Conservation (phyloP, 2,797 vertebrate genomes). For the Brachyrhaphis roseni region DNA sequence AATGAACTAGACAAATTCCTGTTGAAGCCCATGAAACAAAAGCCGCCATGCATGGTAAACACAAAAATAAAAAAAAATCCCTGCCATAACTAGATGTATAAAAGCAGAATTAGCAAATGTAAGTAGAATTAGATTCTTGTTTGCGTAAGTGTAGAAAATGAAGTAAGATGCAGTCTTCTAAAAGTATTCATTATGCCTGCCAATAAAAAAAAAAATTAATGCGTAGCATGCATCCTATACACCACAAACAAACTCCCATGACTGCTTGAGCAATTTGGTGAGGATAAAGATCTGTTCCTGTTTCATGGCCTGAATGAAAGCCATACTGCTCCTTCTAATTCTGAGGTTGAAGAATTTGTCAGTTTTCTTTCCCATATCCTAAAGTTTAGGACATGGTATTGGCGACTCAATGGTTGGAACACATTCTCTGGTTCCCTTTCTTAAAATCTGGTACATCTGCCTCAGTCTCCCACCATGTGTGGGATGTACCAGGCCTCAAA, state of each 20-base stretch:
- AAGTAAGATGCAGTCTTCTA: neutral
- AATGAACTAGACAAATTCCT: constrained; percentile 58
- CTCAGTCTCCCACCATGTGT: neutral
- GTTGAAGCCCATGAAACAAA: constrained; percentile 52
- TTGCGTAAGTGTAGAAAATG: neutral
- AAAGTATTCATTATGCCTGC: neutral
- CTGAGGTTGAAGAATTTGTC: neutral
- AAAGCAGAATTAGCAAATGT: constrained; percentile 11
- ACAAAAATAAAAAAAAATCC: constrained; percentile 32
- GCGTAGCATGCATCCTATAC: neutral
- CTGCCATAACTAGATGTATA: constrained; percentile 22
- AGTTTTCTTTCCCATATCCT: neutral
- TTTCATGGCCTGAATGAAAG: neutral
- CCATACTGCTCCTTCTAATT: neutral
- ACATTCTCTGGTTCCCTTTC: neutral
- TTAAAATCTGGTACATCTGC: neutral
- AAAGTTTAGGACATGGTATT: neutral
- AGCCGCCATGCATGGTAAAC: constrained; percentile 21
- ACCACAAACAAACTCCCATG: neutral
- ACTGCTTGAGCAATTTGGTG: neutral
- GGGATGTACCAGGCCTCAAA: neutral
- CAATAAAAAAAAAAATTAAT: neutral
- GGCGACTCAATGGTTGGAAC: neutral
- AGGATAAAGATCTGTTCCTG: neutral
- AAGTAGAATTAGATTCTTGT: neutral